Evolutionary conservation across 2,888 invertebrate genomes (phyloP).

Genomic region (Meghimatium bilineatum): DNA sequence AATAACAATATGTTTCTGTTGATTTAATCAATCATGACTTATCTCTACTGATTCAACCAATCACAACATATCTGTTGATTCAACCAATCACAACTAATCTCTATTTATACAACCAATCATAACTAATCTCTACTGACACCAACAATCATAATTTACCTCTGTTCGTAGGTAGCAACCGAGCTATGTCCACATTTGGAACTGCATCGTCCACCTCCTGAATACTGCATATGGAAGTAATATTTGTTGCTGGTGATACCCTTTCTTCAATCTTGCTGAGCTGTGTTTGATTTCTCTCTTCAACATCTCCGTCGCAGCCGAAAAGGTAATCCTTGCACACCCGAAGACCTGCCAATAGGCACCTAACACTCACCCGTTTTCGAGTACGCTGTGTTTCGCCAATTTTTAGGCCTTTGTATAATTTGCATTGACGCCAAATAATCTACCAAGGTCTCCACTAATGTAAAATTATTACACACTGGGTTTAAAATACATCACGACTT

Average conservation of each 20-base stretch:
- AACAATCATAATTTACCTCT: slow-evolving; percentile 27
- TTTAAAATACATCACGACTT: neutral
- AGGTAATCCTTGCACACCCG: slow-evolving; percentile 28
- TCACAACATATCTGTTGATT: too few species aligned
- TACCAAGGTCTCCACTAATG: neutral
- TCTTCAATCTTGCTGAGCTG: slow-evolving; percentile 22
- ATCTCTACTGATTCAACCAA: too few species aligned
- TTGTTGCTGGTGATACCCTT: neutral
- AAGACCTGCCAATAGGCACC: slow-evolving; percentile 24
- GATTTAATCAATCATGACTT: too few species aligned
- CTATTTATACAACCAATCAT: too few species aligned
- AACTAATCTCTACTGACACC: too few species aligned
- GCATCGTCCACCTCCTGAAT: slow-evolving; percentile 14
- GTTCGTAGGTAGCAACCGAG: slow-evolving; percentile 21
- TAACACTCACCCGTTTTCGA: slow-evolving; percentile 10
- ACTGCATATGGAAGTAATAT: slow-evolving; percentile 15
- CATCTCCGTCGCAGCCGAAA: slow-evolving; percentile 42
- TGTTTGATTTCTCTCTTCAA: slow-evolving; percentile 8
- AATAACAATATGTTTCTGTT: too few species aligned
- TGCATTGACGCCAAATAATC: neutral
- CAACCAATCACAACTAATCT: too few species aligned
- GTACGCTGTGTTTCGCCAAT: slow-evolving; percentile 41
- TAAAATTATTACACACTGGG: neutral
- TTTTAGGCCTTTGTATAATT: slow-evolving; percentile 1
- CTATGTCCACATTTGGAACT: neutral